Evolutionary conservation across 2,797 vertebrate genomes (phyloP).

Genomic region (Eulemur albifrons): DNA sequence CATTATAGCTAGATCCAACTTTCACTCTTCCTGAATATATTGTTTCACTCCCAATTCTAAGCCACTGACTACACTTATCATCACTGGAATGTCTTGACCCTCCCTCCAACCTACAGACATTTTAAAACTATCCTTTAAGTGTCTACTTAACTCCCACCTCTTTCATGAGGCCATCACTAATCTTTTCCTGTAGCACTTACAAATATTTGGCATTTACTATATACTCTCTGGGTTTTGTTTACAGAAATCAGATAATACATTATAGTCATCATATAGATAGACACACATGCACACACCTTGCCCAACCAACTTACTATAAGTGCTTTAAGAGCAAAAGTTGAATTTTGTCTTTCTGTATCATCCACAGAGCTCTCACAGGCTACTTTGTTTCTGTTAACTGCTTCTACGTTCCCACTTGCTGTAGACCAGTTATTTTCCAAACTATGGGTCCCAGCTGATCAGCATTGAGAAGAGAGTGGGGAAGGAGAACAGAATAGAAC

Average conservation of each 20-base stretch:
- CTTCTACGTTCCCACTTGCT: conserved; percentile 22
- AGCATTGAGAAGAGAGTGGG: neutral
- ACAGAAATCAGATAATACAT: neutral
- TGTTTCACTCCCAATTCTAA: neutral
- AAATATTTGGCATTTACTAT: conserved; percentile 24
- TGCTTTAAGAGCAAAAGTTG: neutral
- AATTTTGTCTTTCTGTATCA: neutral
- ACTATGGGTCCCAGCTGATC: neutral
- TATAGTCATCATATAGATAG: neutral
- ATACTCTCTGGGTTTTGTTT: neutral
- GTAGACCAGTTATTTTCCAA: neutral
- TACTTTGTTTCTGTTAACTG: neutral
- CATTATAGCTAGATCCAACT: neutral
- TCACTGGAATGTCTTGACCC: neutral
- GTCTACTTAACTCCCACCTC: neutral
- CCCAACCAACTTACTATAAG: neutral
- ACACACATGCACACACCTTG: neutral
- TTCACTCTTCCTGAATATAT: neutral
- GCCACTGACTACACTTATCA: neutral
- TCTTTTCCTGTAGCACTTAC: neutral
- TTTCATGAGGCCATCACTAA: neutral
- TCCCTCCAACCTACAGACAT: neutral
- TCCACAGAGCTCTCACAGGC: neutral
- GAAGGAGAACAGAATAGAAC: neutral
- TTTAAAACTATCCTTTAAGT: neutral